A percentile compares a stretch with the other conserved stretches of the same genome.
Evolutionary conservation across 2,113 vertebrate species (phyloP).

Genomic region (Centropus unirufus): DNA sequence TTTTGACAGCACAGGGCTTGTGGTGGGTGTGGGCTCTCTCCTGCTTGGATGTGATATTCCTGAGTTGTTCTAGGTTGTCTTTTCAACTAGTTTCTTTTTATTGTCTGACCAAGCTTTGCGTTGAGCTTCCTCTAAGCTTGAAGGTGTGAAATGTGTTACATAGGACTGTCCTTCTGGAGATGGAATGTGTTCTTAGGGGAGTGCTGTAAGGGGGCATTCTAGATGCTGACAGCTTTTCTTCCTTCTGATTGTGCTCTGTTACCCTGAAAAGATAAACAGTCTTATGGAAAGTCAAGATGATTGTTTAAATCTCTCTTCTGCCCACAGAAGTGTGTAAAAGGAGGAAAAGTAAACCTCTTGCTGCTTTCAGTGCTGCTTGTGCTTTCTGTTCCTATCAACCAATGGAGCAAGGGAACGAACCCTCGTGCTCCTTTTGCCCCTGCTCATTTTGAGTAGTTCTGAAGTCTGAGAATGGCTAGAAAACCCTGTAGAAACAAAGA

Average conservation of each 20-base stretch:
- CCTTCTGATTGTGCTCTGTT: accelerated
- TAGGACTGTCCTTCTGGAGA: too few species aligned
- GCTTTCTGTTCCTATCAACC: neutral
- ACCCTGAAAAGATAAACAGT: neutral
- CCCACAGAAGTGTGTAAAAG: neutral
- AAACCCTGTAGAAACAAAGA: neutral
- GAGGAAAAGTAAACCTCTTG: neutral
- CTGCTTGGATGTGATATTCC: accelerated
- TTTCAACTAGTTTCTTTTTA: accelerated
- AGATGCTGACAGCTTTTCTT: neutral
- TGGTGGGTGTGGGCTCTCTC: accelerated
- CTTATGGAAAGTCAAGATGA: neutral
- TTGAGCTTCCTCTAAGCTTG: neutral
- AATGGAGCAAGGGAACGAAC: neutral
- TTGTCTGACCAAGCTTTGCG: accelerated
- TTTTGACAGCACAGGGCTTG: accelerated
- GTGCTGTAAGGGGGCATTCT: accelerated
- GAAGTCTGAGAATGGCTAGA: neutral
- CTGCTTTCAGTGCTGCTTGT: neutral
- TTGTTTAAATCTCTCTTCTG: neutral
- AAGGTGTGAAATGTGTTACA: neutral
- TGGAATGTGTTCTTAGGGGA: neutral
- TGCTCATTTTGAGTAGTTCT: neutral
- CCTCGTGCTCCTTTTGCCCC: neutral
- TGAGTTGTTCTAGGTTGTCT: accelerated